Percentiles rank a stretch among this genome's conserved stretches.
Conservation (phyloP, 23 tunicate genomes). For the Ascidia mentula region DNA sequence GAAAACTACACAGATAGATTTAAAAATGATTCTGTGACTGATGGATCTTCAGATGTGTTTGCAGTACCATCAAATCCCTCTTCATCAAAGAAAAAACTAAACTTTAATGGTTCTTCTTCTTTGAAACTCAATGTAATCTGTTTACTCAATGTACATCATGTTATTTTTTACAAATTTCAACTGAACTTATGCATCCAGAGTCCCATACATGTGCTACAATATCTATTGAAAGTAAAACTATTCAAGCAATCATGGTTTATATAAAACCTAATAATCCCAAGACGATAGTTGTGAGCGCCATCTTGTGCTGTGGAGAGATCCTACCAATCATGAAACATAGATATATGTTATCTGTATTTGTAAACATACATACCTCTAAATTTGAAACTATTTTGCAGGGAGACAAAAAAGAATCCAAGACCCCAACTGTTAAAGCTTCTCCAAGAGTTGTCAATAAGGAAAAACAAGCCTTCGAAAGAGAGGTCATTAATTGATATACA, state of each 20-base stretch:
- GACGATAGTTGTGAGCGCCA: too few species aligned
- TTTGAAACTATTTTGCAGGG: neutral
- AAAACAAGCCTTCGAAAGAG: slow-evolving; percentile 32
- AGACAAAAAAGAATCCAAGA: neutral
- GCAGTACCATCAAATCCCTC: slow-evolving; percentile 18
- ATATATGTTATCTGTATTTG: too few species aligned
- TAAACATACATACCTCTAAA: too few species aligned
- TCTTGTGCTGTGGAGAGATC: too few species aligned
- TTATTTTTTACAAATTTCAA: too few species aligned
- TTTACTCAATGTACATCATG: neutral
- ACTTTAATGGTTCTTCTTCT: slow-evolving; percentile 20
- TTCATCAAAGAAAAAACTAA: slow-evolving; percentile 36
- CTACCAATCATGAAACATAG: too few species aligned
- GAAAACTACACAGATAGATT: slow-evolving; percentile 67
- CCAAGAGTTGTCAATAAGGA: slow-evolving; percentile 21
- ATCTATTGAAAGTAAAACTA: too few species aligned
- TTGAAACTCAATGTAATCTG: neutral
- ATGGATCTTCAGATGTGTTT: slow-evolving; percentile 25
- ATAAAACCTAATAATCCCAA: too few species aligned
- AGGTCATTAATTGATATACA: too few species aligned
- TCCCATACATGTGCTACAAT: too few species aligned
- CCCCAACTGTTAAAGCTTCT: slow-evolving; percentile 4
- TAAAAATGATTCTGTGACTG: slow-evolving; percentile 20
- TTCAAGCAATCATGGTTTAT: too few species aligned
- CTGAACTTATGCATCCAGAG: too few species aligned